Conservation (phyloP, 2,888 invertebrate genomes). For the Latheticus oryzae region DNA sequence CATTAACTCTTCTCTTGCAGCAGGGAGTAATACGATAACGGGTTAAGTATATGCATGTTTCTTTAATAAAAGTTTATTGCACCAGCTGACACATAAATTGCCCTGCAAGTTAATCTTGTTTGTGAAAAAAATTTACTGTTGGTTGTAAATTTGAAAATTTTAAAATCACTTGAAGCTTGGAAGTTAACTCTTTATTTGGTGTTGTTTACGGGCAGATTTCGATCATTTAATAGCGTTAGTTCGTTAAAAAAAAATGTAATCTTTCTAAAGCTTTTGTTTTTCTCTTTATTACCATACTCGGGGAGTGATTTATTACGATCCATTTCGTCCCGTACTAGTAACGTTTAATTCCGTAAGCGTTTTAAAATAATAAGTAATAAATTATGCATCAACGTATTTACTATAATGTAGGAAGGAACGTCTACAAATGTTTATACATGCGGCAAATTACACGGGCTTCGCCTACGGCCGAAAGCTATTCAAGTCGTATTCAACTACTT, state of each 20-base stretch:
- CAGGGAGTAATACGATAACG: no score
- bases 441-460: slow-evolving; percentile 24
- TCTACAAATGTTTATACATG: slow-evolving; percentile 25
- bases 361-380: slow-evolving; percentile 36
- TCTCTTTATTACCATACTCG: slow-evolving; percentile 30
- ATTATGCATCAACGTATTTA: slow-evolving; percentile 34
- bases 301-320: slow-evolving; percentile 34
- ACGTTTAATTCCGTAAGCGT: slow-evolving; percentile 31
- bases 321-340: slow-evolving; percentile 12
- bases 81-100: no score
- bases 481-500: slow-evolving; percentile 27
- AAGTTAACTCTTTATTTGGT: no score
- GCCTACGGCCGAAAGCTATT: slow-evolving; percentile 29
- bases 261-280: slow-evolving; percentile 29
- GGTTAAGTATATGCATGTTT: no score
- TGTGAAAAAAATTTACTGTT: no score
- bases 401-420: slow-evolving; percentile 27
- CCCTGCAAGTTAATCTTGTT: no score
- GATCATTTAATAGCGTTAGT: no score
- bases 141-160: no score
- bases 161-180: no score
- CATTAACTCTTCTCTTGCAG: no score
- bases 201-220: no score
- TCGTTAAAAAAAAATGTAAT: slow-evolving; percentile 22
- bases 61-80: no score